Evolutionary conservation across 2,888 invertebrate species (phyloP).

Genomic region (Ectropis crepuscularia): DNA sequence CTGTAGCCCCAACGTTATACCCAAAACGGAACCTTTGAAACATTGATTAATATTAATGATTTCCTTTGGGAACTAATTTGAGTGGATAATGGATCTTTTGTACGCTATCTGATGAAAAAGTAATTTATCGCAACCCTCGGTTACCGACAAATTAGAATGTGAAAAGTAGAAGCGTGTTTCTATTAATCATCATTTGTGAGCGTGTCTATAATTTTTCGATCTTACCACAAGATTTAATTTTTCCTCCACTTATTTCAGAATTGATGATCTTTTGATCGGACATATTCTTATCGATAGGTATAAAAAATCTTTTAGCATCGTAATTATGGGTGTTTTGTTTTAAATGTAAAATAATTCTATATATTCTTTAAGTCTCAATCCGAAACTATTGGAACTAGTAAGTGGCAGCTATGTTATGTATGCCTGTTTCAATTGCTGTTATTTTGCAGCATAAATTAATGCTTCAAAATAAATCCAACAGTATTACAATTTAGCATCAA

Average conservation of each 20-base stretch:
- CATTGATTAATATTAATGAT: conserved; percentile 82
- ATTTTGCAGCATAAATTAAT: no score
- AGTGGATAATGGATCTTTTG: conserved; percentile 82
- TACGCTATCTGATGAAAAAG: conserved; percentile 69
- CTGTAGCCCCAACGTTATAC: conserved; percentile 17
- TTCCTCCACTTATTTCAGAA: neutral
- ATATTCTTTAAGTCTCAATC: no score
- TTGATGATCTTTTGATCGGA: no score
- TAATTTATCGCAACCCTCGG: conserved; percentile 67
- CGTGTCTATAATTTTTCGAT: conserved; percentile 7
- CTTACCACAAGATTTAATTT: conserved; percentile 3
- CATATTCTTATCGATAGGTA: no score
- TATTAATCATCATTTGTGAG: conserved; percentile 62
- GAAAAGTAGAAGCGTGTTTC: conserved; percentile 60
- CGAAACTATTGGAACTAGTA: no score
- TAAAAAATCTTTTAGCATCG: no score
- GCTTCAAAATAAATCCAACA: no score
- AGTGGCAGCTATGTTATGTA: no score
- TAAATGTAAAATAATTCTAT: no score
- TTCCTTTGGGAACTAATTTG: conserved; percentile 77
- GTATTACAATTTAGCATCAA: no score
- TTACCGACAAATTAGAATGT: conserved; percentile 67
- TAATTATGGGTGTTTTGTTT: no score
- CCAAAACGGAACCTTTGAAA: conserved; percentile 62
- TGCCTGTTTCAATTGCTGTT: no score